Evolutionary conservation across 1,140 invertebrate genomes (phyloP).

Genomic region (Archegozetes longisetosus): DNA sequence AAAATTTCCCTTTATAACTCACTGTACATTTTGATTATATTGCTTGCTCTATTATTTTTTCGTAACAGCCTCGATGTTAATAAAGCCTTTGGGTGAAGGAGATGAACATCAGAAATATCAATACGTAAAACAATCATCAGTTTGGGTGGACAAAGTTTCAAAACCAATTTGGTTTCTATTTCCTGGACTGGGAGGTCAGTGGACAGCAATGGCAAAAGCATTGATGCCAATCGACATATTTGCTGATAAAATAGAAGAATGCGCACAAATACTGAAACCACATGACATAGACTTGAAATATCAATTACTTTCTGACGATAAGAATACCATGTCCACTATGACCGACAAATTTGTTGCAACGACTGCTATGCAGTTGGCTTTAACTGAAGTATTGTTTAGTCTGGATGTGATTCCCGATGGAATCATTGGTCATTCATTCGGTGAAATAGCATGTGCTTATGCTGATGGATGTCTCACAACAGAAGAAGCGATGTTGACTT

Average conservation of each 20-base stretch:
- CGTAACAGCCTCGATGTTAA: slow-evolving; percentile 8
- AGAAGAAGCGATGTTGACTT: slow-evolving; percentile 75
- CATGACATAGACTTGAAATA: slow-evolving; percentile 62
- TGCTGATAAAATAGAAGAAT: slow-evolving; percentile 51
- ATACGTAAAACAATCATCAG: neutral
- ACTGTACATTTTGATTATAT: neutral
- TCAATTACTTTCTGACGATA: slow-evolving; percentile 58
- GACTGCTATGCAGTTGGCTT: slow-evolving; percentile 40
- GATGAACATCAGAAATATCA: neutral
- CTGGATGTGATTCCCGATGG: slow-evolving; percentile 36
- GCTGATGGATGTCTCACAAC: slow-evolving; percentile 80
- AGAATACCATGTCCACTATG: slow-evolving; percentile 46
- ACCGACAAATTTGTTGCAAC: slow-evolving; percentile 78
- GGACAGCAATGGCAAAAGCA: slow-evolving; percentile 75
- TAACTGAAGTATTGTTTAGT: slow-evolving; percentile 32
- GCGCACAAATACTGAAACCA: slow-evolving; percentile 51
- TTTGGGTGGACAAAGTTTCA: neutral
- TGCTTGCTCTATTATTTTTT: neutral
- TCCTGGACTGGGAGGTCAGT: slow-evolving; percentile 91
- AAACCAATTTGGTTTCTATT: slow-evolving; percentile 81
- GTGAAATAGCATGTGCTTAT: slow-evolving; percentile 85
- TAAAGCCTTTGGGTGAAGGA: slow-evolving; percentile 5
- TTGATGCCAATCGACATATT: slow-evolving; percentile 65
- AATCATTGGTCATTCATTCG: slow-evolving; percentile 42
- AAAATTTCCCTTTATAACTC: too few species aligned